Evolutionary conservation across 2,113 vertebrate species (phyloP), one percentile per base, ranked within the genome.

Genomic region (Girardinichthys multiradiatus): DNA sequence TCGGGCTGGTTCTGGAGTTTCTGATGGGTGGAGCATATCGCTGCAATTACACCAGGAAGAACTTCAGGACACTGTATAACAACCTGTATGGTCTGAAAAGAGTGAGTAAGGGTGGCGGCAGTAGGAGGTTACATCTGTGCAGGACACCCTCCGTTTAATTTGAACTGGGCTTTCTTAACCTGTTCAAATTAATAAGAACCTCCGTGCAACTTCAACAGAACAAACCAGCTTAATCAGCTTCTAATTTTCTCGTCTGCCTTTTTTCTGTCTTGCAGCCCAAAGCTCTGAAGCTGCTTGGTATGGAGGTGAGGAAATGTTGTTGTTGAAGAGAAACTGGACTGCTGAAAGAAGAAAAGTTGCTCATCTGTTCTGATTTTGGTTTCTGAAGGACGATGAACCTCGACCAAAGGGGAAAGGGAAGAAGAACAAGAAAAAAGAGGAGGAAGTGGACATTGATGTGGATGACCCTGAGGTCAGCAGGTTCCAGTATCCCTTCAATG

Each of bases 11-110:
- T 21, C 94, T 99, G 70, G 98, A 99, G 83, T 95, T 97, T 69
- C 95, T 99, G 79, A 99, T 99, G 97, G 98, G 98, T 0, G 98
- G 98, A 54, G 98, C 98, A 0, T 99, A 99, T 80, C 97, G 97
- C 79, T 98, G 97, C 91, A 94, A 97, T 24, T 99, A 99, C 59
- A 99, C 98, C 1, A 92, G 97, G 72, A 99, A 99, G 89, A 94
- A 91, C 70, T 99, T 99, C 86, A 94, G 98, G 80, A 94, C 95
- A 0, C 95, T 99, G 2, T 99, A 99, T 93, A 99, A 97, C 93
- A 97, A 97, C 87, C 93, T 99, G 66, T 99, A 98, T 57, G 98
- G 98, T 70, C 95, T 97, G 57, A 99, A 99, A 82, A 92, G 98
- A 93, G 97, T 99, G 94, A 94, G 79, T 75, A 12, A 15, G 28